phyloP scores from a whole-genome alignment of 2,113 vertebrate genomes.

The Aramus guarauna region DNA sequence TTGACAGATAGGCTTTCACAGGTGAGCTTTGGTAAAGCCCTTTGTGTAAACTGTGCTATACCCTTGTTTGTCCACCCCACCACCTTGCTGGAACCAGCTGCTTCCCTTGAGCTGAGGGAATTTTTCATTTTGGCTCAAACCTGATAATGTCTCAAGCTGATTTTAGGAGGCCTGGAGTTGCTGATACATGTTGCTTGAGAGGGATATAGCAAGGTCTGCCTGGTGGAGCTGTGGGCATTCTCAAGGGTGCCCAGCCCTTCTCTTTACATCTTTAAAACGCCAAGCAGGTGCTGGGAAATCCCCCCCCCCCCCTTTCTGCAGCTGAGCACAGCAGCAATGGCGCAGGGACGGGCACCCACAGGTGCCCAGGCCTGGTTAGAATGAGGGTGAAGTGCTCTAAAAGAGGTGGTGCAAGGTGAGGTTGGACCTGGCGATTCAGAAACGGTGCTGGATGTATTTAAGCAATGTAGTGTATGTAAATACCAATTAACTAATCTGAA shows the following conservation, averaged over 20 bases:
- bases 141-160: neutral
- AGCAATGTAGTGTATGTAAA: neutral
- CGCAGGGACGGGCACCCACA: fast-evolving
- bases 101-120: neutral
- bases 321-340: neutral
- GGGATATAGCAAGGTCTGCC: neutral
- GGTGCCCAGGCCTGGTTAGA: neutral
- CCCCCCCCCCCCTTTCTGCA: neutral
- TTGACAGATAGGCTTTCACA: neutral
- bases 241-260: neutral
- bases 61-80: neutral
- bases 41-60: neutral
- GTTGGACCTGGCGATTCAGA: neutral
- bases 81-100: neutral
- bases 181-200: neutral
- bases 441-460: neutral
- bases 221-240: neutral
- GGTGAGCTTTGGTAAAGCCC: neutral
- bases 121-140: neutral
- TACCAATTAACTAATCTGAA: neutral
- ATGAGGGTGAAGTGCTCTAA: neutral
- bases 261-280: neutral
- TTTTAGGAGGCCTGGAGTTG: neutral
- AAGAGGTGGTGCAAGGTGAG: neutral
- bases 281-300: neutral